Conservation (phyloP, 2,888 invertebrate species). For the Halictus quadricinctus region DNA sequence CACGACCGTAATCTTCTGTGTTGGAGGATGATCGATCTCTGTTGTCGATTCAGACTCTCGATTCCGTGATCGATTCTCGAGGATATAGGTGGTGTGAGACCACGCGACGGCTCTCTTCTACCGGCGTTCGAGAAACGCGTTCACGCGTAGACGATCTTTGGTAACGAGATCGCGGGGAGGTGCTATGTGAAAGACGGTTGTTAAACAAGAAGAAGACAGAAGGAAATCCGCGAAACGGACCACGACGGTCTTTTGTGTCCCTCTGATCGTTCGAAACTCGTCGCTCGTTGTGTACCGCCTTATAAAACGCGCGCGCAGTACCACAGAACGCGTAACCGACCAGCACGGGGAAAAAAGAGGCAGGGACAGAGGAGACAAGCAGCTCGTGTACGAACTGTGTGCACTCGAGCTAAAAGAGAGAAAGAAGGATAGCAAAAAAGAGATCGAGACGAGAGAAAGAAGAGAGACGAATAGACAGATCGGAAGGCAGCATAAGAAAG, state of each 20-base stretch:
- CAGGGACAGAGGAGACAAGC: constrained; percentile 16
- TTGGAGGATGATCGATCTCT: background rate
- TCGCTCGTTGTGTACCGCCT: constrained; percentile 63
- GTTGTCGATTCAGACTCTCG: background rate
- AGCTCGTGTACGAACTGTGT: constrained; percentile 31
- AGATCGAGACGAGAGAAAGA: constrained; percentile 27
- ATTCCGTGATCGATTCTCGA: background rate
- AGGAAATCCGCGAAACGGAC: constrained; percentile 26
- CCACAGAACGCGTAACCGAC: constrained; percentile 58
- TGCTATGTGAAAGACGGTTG: constrained; percentile 29
- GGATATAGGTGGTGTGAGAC: background rate
- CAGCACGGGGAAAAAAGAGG: constrained; percentile 34
- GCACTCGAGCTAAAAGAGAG: constrained; percentile 36
- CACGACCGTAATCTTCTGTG: background rate
- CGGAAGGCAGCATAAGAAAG: background rate
- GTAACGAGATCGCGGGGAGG: constrained; percentile 45
- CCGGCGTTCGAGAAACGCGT: constrained; percentile 25
- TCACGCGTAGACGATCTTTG: constrained; percentile 24
- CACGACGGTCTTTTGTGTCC: constrained; percentile 48
- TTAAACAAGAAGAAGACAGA: constrained; percentile 18
- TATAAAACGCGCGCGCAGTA: constrained; percentile 71
- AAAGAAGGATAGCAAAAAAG: constrained; percentile 28
- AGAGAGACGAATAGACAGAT: constrained; percentile 13
- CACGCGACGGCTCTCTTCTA: background rate
- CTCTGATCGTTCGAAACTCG: constrained; percentile 56